Base-by-base conservation (phyloP, 2,797 vertebrate species). In the Pagetopsis macropterus region DNA sequence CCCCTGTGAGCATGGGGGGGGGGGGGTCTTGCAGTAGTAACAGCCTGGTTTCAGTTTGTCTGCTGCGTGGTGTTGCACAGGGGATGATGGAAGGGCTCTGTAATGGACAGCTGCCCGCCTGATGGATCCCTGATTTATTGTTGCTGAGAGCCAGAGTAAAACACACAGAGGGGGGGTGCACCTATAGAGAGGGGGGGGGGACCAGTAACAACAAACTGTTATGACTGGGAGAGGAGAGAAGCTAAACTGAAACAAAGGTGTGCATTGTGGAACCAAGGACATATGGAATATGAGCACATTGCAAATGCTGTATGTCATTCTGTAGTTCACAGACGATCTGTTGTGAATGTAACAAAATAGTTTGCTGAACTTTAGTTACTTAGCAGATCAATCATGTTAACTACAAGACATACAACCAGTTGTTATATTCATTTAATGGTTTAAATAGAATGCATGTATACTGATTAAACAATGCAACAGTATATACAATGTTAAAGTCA, bases 41-140 rank as follows among this genome's bases (percentile, higher is more conserved):
- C 71, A 57, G 75, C 80, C 90, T 90, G 90, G 83, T 75, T 86
- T 90, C 75, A 85, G 89, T 93, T 89, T 75, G 78, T 70, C 74
- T 57, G 81, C 37, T 48, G 76, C 75, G 70, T 58, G 72, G 80
- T 64, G 69, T 62, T 56, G 78, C 56, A 56, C 78, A 61, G 71
- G 54, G 76, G 65, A 84, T 79, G 85, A 89, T 87, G 85, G 79
- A 84, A 87, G 80, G 51, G 68, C 75, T 72, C 78, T 19, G 79
- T 72, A 77, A 84, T 81, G 78, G 76, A 84, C 76, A 67, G 66
- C 68, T 65, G 70, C 65, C 80, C 33, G 57, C 10, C 65, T 79
- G 79, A 89, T 69, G 75, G 85, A 82, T 37, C 73, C 21, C 61
- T 69, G 78, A 80, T 86, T 90, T 89, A 78, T 65, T 74, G 79